Evolutionary conservation across 2,888 invertebrate species (phyloP).

Genomic region (Gonocerus acuteangulatus): DNA sequence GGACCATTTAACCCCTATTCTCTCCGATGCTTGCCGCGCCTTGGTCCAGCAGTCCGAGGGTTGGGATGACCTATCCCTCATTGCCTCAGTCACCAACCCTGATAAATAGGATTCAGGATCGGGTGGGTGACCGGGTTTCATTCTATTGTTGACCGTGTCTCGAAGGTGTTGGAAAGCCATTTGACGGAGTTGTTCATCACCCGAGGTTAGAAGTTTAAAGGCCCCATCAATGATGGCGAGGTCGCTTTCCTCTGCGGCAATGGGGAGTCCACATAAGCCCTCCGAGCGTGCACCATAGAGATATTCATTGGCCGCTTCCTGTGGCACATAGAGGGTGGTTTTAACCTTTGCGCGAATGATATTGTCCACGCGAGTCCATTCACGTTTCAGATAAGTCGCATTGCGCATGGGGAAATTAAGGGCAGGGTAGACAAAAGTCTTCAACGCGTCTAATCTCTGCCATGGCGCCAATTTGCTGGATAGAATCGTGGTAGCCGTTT

Average conservation of each 20-base stretch:
- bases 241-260: constrained; percentile 11
- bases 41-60: constrained; percentile 1
- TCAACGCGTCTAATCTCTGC: neutral
- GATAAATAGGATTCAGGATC: neutral
- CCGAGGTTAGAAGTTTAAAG: neutral
- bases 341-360: constrained; percentile 17
- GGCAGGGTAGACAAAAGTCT: too few species aligned
- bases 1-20: neutral
- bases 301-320: constrained; percentile 19
- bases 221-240: constrained; percentile 9
- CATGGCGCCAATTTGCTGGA: neutral
- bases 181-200: neutral
- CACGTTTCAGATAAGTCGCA: neutral
- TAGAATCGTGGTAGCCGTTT: neutral
- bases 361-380: constrained; percentile 11
- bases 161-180: neutral
- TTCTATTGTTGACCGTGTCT: neutral
- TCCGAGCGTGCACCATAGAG: constrained; percentile 19
- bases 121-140: neutral
- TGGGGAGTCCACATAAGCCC: neutral
- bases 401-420: too few species aligned
- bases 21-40: constrained; percentile 1
- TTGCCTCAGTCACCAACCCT: constrained; percentile 35
- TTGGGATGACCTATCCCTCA: constrained; percentile 1
- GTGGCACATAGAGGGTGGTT: constrained; percentile 6